Evolutionary conservation across 2,888 invertebrate species (phyloP).

Genomic region (Conchocele bisecta): DNA sequence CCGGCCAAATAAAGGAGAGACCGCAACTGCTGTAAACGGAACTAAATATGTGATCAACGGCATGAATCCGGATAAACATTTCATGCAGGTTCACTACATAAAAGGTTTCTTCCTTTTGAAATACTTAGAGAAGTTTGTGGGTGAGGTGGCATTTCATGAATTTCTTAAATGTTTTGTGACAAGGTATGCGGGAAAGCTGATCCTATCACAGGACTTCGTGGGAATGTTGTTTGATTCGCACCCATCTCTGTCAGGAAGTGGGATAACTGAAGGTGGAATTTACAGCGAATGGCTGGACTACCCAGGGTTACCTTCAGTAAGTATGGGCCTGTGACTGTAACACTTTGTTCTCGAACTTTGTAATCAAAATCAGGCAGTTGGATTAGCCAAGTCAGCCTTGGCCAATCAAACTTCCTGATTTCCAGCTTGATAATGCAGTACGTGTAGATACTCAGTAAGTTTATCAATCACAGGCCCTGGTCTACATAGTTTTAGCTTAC

Average conservation of each 20-base stretch:
- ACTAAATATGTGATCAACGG: slow-evolving; percentile 81
- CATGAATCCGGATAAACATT: slow-evolving; percentile 82
- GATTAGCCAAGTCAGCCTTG: too few species aligned
- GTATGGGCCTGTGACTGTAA: too few species aligned
- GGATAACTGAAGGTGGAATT: slow-evolving; percentile 41
- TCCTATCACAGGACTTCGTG: slow-evolving; percentile 81
- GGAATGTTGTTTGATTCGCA: too few species aligned
- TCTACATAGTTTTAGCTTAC: too few species aligned
- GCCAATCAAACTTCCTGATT: too few species aligned
- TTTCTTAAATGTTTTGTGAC: slow-evolving; percentile 76
- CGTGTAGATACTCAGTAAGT: too few species aligned
- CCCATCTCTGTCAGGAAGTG: too few species aligned
- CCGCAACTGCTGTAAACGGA: slow-evolving; percentile 38
- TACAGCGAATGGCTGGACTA: slow-evolving; percentile 69
- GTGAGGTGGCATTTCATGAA: slow-evolving; percentile 71
- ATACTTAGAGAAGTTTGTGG: slow-evolving; percentile 76
- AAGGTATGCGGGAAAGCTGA: slow-evolving; percentile 78
- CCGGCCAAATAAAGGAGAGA: slow-evolving; percentile 67
- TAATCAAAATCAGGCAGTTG: too few species aligned
- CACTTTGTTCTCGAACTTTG: too few species aligned
- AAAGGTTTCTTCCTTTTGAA: slow-evolving; percentile 83
- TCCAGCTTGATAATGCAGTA: too few species aligned
- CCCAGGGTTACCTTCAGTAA: slow-evolving; percentile 72
- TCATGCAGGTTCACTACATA: slow-evolving; percentile 83
- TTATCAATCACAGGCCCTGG: too few species aligned